Base-by-base conservation (phyloP, 1,140 invertebrate species). In the Drosophila serrata region DNA sequence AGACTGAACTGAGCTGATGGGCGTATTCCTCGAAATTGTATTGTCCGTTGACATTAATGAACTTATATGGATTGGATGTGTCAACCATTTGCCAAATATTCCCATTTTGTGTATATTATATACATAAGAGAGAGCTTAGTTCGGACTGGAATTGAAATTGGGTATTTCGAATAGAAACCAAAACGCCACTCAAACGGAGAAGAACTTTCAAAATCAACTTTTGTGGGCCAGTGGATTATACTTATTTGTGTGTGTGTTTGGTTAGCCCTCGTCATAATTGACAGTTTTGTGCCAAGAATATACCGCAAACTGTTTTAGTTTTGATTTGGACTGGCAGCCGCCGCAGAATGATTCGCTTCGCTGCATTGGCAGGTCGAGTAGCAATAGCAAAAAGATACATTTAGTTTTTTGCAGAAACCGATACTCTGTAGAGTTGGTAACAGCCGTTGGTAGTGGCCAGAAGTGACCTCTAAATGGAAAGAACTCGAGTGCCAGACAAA, bases 201-300 rank as follows among this genome's bases (percentile, higher is more conserved):
- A 75, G 48, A 75, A 75, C 72, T 57, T 64, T 75, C 53, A 64
- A 51, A 75, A 55, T 29, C 33, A 51, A 35, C 31, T 75, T 65
- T 69, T 64, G 45, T 75, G 72, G 61, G 55, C 43, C 42, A 53
- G 35, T 65, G 51, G 19, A 57, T 11, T 60, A 17, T n/a, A n/a
- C n/a, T n/a, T n/a, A n/a, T n/a, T n/a, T 59, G 11, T 73, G 35
- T 60, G 24, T 75, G 48, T 67, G 29, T 45, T 74, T 57, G 48
- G 46, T 75, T 60, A 77, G 74, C 75, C 74, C 63, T 60, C 73
- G 69, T 78, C 73, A 84, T 87, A 88, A 87, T 87, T 87, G 84
- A 87, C 84, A 87, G 87, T 87, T 87, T 84, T 79, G 84, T 80
- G 84, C 84, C 84, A 87, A 88, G 84, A 88, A 88, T 78, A 75